phyloP scores from a whole-genome alignment of 2,113 vertebrate genomes.

The Sphyrna mokarran region DNA sequence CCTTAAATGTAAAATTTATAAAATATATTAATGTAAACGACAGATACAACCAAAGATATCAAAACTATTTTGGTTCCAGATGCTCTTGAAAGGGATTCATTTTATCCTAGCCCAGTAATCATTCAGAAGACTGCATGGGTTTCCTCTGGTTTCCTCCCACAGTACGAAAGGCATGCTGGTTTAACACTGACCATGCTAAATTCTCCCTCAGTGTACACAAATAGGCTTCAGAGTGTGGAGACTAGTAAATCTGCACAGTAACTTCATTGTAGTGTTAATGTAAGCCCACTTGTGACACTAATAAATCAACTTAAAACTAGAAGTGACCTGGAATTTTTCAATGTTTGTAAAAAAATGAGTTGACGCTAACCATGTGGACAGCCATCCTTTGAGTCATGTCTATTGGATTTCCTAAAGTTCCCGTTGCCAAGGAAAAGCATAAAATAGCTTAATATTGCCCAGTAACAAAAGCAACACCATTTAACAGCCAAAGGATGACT shows the following conservation, averaged over 20 bases:
- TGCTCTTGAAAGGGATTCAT: not conserved
- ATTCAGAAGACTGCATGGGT: not conserved
- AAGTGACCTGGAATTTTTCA: not conserved
- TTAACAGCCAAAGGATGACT: not conserved
- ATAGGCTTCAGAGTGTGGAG: no score
- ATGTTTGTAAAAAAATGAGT: not conserved
- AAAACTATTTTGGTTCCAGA: not conserved
- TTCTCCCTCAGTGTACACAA: no score
- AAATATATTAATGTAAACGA: not conserved
- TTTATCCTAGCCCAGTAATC: not conserved
- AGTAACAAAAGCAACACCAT: not conserved
- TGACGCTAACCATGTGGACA: not conserved
- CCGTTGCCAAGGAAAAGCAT: not conserved
- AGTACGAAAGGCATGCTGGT: no score
- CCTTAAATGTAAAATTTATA: not conserved
- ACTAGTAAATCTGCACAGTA: no score
- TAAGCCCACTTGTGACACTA: no score
- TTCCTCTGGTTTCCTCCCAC: no score
- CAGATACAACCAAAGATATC: not conserved
- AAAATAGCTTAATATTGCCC: not conserved
- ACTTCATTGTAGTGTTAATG: no score
- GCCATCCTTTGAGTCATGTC: slow-evolving; percentile 26
- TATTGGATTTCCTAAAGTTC: slow-evolving; percentile 6
- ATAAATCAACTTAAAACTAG: no score
- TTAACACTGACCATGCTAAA: no score